A percentile compares a stretch with the other conserved stretches of the same genome.
Conservation (phyloP, 1,140 invertebrate genomes). For the Brachionus manjavacas region DNA sequence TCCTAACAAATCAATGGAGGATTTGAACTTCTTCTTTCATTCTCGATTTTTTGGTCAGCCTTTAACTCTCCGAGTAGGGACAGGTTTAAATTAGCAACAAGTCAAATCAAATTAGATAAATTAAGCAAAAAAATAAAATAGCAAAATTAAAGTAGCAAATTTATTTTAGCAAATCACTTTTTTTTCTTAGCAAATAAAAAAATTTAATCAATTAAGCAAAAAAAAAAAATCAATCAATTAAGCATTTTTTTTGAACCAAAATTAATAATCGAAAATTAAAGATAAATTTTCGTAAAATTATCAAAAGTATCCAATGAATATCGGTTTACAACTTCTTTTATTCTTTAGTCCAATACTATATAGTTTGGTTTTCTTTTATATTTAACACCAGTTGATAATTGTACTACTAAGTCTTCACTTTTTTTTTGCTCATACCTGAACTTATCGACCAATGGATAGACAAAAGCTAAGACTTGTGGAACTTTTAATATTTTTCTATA, state of each 20-base stretch:
- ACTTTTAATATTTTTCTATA: not conserved
- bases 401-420: not conserved
- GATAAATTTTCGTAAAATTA: no score
- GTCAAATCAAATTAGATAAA: no score
- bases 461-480: not conserved
- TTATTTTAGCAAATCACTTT: no score
- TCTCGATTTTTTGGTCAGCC: no score
- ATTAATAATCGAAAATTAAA: not conserved
- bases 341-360: not conserved
- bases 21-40: no score
- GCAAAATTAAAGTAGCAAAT: no score
- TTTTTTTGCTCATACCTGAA: not conserved
- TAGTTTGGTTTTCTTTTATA: not conserved
- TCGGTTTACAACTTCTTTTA: not conserved
- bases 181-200: no score
- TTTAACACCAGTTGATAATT: not conserved
- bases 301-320: not conserved
- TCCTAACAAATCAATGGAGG: no score
- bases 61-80: no score
- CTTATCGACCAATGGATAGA: not conserved
- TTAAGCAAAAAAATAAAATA: no score
- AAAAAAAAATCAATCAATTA: no score
- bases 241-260: not conserved
- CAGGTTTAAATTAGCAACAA: not conserved
- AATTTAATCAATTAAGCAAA: no score